Conservation (phyloP, 2,888 invertebrate species). For the Xanthorhoe designata region DNA sequence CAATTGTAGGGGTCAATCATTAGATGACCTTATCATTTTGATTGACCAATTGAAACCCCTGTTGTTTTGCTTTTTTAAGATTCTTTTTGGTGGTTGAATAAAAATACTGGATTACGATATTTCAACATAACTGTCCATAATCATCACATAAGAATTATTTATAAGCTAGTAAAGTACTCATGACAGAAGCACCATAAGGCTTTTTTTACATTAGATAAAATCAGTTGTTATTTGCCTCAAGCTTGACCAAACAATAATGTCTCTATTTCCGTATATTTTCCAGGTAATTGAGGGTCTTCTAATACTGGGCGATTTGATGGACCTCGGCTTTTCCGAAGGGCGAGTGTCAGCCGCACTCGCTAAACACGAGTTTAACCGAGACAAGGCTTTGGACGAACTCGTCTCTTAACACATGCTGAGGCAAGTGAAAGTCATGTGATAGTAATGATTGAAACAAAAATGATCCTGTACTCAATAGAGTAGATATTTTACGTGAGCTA, state of each 20-base stretch:
- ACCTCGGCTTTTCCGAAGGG: conserved; percentile 93
- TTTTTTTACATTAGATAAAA: background rate
- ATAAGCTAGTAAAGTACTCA: background rate
- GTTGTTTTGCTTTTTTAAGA: background rate
- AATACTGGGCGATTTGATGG: conserved; percentile 90
- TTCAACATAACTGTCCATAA: background rate
- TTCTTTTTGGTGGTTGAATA: too few relatives aligned
- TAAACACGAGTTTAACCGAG: conserved; percentile 92
- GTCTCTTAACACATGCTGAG: conserved; percentile 85
- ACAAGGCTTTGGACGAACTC: conserved; percentile 93
- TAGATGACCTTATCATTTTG: background rate
- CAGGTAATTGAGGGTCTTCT: conserved; percentile 94
- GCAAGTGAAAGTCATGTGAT: conserved; percentile 30
- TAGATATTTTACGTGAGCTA: conserved; percentile 10
- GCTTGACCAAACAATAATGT: background rate
- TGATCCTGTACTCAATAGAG: conserved; percentile 16
- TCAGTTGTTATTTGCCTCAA: background rate
- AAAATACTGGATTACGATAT: too few relatives aligned
- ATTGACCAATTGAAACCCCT: background rate
- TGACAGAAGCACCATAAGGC: background rate
- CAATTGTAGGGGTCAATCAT: background rate
- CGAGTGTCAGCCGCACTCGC: conserved; percentile 90
- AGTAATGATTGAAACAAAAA: conserved; percentile 29
- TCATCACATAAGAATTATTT: background rate
- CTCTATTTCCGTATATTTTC: conserved; percentile 23